A percentile compares a stretch with the other conserved stretches of the same genome.
Evolutionary conservation across 2,888 invertebrate species (phyloP).

Genomic region (Drosophila longiperda): DNA sequence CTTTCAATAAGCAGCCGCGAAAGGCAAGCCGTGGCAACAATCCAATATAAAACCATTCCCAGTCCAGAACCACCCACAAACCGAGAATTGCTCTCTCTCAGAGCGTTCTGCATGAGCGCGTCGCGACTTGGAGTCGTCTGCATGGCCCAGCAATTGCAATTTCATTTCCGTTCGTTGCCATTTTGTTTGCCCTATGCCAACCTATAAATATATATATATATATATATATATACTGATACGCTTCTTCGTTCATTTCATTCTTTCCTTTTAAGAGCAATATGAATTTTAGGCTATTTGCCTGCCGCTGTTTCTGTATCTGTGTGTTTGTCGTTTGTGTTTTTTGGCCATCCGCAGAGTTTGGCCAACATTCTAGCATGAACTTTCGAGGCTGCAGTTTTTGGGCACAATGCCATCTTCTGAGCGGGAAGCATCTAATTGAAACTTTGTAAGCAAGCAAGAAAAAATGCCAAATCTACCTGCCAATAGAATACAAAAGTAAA

Average conservation of each 20-base stretch:
- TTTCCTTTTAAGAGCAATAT: constrained; percentile 57
- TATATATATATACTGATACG: constrained; percentile 23
- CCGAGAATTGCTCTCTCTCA: background rate
- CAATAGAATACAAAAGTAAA: constrained; percentile 16
- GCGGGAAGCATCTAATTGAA: constrained; percentile 59
- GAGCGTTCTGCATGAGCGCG: constrained; percentile 58
- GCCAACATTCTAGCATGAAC: constrained; percentile 42
- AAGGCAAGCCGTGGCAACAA: constrained; percentile 13
- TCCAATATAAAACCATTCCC: constrained; percentile 4
- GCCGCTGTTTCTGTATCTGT: constrained; percentile 6
- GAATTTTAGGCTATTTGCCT: constrained; percentile 43
- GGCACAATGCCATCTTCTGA: constrained; percentile 20
- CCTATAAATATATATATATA: constrained; percentile 1
- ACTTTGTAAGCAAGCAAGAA: constrained; percentile 17
- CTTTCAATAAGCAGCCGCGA: constrained; percentile 55
- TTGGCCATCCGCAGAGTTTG: constrained; percentile 35
- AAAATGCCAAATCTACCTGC: background rate
- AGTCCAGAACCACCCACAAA: background rate
- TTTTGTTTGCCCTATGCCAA: constrained; percentile 54
- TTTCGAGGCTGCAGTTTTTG: constrained; percentile 29
- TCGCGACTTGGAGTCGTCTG: constrained; percentile 77
- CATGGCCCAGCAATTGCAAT: constrained; percentile 72
- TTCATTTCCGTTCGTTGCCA: constrained; percentile 71
- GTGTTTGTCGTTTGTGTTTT: constrained; percentile 28
- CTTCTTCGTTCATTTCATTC: constrained; percentile 21